A percentile compares a stretch with the other conserved stretches of the same genome.
Evolutionary conservation across 2,113 vertebrate genomes (phyloP).

Genomic region (Piprites chloris): DNA sequence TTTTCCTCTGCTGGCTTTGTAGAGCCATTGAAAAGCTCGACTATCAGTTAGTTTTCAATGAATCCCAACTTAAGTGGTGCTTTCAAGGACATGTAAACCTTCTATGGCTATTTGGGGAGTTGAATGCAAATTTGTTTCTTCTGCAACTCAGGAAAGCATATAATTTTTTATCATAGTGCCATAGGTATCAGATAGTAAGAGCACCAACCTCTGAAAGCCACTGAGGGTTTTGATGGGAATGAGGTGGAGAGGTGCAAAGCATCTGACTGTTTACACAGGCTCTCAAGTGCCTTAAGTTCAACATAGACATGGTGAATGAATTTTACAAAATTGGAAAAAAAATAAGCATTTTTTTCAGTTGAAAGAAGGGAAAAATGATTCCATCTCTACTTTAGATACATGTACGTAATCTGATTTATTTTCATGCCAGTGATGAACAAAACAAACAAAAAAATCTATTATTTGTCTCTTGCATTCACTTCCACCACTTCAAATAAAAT

Average conservation of each 20-base stretch:
- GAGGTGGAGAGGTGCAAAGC: neutral
- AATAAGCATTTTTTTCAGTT: neutral
- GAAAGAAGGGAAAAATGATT: accelerated
- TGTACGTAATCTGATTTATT: neutral
- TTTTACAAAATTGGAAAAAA: neutral
- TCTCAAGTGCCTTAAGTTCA: neutral
- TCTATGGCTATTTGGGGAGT: neutral
- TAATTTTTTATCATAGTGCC: neutral
- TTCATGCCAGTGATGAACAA: neutral
- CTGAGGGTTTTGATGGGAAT: neutral
- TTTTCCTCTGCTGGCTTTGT: slow-evolving; percentile 3
- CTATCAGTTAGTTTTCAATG: neutral
- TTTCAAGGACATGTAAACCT: slow-evolving; percentile 6
- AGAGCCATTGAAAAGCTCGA: neutral
- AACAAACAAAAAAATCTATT: neutral
- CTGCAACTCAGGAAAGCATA: neutral
- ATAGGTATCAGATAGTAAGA: neutral
- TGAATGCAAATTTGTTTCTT: slow-evolving; percentile 34
- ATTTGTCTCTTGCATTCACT: neutral
- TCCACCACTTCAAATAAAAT: neutral
- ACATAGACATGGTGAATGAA: neutral
- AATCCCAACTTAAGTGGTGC: neutral
- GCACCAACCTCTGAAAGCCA: neutral
- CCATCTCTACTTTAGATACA: neutral
- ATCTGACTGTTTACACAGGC: neutral